A percentile compares a stretch with the other conserved stretches of the same genome.
phyloP scores from a whole-genome alignment of 1,140 invertebrate genomes.

The Rhysida immarginata region DNA sequence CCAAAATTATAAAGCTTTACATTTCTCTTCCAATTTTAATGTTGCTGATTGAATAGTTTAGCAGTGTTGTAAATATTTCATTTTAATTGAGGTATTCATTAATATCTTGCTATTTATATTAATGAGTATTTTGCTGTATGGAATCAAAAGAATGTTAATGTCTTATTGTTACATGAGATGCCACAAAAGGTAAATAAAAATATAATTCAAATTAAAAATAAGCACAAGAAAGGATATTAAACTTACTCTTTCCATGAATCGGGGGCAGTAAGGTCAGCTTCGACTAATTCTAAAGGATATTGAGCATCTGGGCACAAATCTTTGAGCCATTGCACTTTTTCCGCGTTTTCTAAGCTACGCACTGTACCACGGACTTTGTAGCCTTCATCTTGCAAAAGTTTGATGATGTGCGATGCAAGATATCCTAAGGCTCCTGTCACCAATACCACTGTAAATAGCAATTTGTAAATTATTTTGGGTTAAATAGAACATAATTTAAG shows the following conservation, averaged over 20 bases:
- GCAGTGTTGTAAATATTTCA: too few species aligned
- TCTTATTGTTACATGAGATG: background rate
- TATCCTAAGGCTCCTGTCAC: constrained; percentile 43
- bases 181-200: too few species aligned
- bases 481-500: too few species aligned
- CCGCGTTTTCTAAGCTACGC: constrained; percentile 32
- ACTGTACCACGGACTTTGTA: constrained; percentile 39
- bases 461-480: too few species aligned
- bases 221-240: background rate
- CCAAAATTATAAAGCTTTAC: too few species aligned
- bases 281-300: constrained; percentile 34
- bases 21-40: too few species aligned
- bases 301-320: constrained; percentile 30
- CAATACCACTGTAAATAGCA: constrained; percentile 30
- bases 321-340: constrained; percentile 29
- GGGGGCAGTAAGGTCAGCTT: constrained; percentile 30
- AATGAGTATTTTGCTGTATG: too few species aligned
- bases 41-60: too few species aligned
- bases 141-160: too few species aligned
- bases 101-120: too few species aligned
- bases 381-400: constrained; percentile 35
- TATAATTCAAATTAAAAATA: background rate
- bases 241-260: constrained; percentile 28
- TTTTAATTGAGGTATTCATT: too few species aligned
- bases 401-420: constrained; percentile 38